Evolutionary conservation across 2,888 invertebrate species (phyloP).

Genomic region (Tachystola acroxantha): DNA sequence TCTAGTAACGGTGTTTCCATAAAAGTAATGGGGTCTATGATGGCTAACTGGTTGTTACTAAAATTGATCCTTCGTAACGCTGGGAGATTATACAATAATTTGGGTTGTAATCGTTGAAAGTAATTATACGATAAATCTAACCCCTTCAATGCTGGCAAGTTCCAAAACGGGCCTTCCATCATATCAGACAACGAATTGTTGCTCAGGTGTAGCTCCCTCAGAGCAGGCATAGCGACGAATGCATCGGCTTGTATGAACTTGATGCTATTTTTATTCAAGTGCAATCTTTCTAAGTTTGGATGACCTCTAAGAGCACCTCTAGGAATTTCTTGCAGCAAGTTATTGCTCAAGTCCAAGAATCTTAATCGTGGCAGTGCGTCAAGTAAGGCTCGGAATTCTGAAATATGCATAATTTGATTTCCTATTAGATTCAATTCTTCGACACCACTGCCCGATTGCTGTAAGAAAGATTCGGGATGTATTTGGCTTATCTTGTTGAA

Average conservation of each 20-base stretch:
- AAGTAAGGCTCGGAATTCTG: slow-evolving; percentile 84
- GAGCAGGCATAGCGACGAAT: slow-evolving; percentile 89
- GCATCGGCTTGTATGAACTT: slow-evolving; percentile 87
- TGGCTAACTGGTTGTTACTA: slow-evolving; percentile 83
- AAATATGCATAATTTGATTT: slow-evolving; percentile 86
- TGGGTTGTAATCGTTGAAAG: slow-evolving; percentile 83
- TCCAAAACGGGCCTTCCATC: slow-evolving; percentile 88
- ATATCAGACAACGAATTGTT: slow-evolving; percentile 90
- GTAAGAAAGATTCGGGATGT: slow-evolving; percentile 89
- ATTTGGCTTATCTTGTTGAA: slow-evolving; percentile 86
- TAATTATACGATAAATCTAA: slow-evolving; percentile 88
- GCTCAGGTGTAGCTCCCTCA: slow-evolving; percentile 87
- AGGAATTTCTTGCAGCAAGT: slow-evolving; percentile 86
- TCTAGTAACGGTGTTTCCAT: slow-evolving; percentile 85
- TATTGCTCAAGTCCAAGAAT: slow-evolving; percentile 88
- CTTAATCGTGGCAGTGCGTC: slow-evolving; percentile 87
- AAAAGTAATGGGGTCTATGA: slow-evolving; percentile 86
- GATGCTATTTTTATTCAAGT: slow-evolving; percentile 88
- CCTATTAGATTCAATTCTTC: slow-evolving; percentile 88
- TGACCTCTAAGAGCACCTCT: slow-evolving; percentile 89
- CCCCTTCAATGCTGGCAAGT: slow-evolving; percentile 90
- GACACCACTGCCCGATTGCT: slow-evolving; percentile 84
- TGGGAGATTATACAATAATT: slow-evolving; percentile 85
- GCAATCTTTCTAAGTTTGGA: slow-evolving; percentile 87
- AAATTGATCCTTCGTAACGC: slow-evolving; percentile 87